Base-by-base conservation (phyloP, 1,140 invertebrate genomes). In the Solenopsis fugax region DNA sequence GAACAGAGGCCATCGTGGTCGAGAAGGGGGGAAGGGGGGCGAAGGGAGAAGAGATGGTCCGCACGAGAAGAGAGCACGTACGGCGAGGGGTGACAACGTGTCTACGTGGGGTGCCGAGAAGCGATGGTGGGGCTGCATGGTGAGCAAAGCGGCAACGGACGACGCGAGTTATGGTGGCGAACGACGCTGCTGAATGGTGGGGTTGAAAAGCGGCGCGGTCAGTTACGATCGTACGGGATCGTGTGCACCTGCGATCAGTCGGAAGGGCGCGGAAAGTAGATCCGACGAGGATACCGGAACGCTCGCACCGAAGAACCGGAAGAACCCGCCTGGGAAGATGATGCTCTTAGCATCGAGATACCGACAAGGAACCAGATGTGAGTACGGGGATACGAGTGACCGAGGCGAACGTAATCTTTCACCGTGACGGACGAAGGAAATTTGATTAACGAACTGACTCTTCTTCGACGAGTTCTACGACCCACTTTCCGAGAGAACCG, bases 131-230 rank as follows among this genome's bases (percentile, higher is more conserved):
- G 76, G 81, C 78, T 91, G 71, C 67, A 78, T 50, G 58, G 54
- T 85, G 80, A 50, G 80, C 80, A 60, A 41, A 84, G 58, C 71
- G 86, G 62, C 71, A 86, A 62, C 48, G 81, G 69, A 78, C 82
- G 77, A 64, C 50, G 29, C 71, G 81, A 75, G 89, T 90, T 89
- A 89, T 86, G 87, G 87, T 85, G 90, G 88, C 75, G 69, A 87
- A 85, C 78, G 73, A 75, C 56, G 67, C 37, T 21, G 80, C 9
- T 78, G 75, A 69, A 76, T 90, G 69, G 90, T 90, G 90, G 90
- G 90, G 89, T 78, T 86, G 89, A 89, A 91, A 87, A 82, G 87
- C 87, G 81, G 89, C 90, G 85, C 89, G 72, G 85, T 87, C 89
- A 86, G 87, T 91, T 91, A 91, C 88, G 90, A 18, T 87, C 82